Conservation (phyloP, 2,113 vertebrate species). For the Calidris pugnax region DNA sequence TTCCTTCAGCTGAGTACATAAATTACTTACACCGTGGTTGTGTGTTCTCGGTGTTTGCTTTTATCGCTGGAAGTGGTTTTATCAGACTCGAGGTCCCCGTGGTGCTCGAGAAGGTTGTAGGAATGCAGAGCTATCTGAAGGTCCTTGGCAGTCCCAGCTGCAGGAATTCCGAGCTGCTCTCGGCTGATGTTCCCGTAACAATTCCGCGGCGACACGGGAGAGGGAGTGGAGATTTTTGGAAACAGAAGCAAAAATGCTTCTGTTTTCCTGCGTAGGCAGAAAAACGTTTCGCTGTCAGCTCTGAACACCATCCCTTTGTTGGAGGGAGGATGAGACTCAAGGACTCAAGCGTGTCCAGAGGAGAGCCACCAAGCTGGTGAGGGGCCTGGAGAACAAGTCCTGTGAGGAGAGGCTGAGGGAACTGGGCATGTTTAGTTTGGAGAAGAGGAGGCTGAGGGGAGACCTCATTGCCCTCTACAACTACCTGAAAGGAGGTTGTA, state of each 20-base stretch:
- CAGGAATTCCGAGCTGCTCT: neutral
- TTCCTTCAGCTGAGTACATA: neutral
- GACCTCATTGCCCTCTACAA: too few species aligned
- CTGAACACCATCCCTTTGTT: neutral
- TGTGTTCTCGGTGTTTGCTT: neutral
- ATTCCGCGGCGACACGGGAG: neutral
- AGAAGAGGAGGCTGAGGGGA: too few species aligned
- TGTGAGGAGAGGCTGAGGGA: too few species aligned
- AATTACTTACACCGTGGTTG: neutral
- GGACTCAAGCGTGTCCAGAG: too few species aligned
- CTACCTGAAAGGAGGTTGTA: too few species aligned
- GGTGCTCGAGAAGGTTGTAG: neutral
- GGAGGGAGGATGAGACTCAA: accelerated
- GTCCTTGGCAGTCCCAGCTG: neutral
- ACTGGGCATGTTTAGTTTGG: too few species aligned
- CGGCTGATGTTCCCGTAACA: neutral
- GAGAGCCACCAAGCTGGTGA: too few species aligned
- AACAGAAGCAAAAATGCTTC: neutral
- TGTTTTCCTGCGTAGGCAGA: neutral
- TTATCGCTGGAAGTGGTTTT: neutral
- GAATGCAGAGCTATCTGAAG: neutral
- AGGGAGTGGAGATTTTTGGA: neutral
- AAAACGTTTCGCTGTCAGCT: neutral
- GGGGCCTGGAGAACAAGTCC: too few species aligned
- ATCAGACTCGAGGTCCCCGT: neutral